A percentile compares a stretch with the other conserved stretches of the same genome.
Conservation (phyloP, 2,888 invertebrate species). For the Apamea crenata region DNA sequence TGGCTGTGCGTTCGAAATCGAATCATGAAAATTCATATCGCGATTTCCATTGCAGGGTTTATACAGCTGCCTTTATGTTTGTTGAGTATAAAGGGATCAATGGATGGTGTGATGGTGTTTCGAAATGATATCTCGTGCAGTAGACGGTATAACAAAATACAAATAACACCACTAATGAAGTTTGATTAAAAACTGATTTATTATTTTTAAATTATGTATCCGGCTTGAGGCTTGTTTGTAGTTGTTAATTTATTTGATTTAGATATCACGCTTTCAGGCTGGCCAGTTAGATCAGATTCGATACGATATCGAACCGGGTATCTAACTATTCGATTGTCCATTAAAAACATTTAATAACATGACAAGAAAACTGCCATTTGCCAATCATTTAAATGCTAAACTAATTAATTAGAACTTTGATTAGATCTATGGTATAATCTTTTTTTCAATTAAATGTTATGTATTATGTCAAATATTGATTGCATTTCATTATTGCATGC, state of each 20-base stretch:
- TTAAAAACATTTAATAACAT: conserved; percentile 66
- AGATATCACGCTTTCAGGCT: conserved; percentile 73
- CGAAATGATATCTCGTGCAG: conserved; percentile 38
- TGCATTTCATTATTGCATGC: conserved; percentile 62
- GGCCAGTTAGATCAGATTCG: conserved; percentile 50
- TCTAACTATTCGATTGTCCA: conserved; percentile 58
- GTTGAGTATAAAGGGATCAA: conserved; percentile 24
- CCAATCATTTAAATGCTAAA: conserved; percentile 57
- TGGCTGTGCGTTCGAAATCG: conserved; percentile 53
- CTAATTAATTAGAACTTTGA: conserved; percentile 64
- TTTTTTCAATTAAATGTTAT: conserved; percentile 49
- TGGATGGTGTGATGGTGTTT: conserved; percentile 28
- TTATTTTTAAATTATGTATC: conserved; percentile 77
- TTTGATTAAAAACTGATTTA: conserved; percentile 85
- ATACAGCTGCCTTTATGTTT: background rate
- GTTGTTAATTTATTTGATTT: conserved; percentile 75
- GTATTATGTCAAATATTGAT: conserved; percentile 61
- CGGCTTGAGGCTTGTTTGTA: conserved; percentile 70
- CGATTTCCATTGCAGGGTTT: conserved; percentile 46
- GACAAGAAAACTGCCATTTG: conserved; percentile 66
- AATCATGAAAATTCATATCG: conserved; percentile 65
- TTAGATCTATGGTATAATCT: conserved; percentile 50
- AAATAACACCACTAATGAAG: conserved; percentile 84
- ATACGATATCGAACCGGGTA: conserved; percentile 55
- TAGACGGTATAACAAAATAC: conserved; percentile 72